Base-by-base conservation (phyloP, 2,888 invertebrate genomes). In the Colletes collaris region DNA sequence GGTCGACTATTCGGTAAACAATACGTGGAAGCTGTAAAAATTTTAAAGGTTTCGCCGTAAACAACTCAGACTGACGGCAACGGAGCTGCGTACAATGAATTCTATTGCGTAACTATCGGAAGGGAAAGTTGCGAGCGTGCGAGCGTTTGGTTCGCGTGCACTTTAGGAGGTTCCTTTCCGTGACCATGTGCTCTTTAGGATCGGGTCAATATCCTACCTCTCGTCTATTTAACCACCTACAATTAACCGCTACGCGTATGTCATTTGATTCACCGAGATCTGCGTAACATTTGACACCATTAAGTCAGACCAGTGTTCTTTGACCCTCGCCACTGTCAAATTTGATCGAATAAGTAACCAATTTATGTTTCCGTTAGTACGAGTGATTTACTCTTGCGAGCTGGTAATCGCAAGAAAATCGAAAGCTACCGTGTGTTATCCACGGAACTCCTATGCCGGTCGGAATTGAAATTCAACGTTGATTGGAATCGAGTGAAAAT, bases 171-270 rank as follows among this genome's bases (percentile, higher is more conserved):
- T 85, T 81, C 80, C 86, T 83, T 88, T 86, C 82, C 85, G 84
- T 83, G 88, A 86, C 87, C 86, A 84, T 85, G 83, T 84, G 83
- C 86, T 86, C 85, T 86, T 86, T 84, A 83, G 81, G 78, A 74
- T 75, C 84, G 75, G 81, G 87, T 87, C 86, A 87, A 86, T 87
- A 88, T 88, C 85, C 82, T 81, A 8, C 76, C 84, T 87, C 82
- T 88, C 86, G 80, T 86, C 85, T 79, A 70, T 82, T 83, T 79
- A 76, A 76, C 76, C 70, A 59, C 74, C 76, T 79, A 80, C 77
- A 84, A 83, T 88, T 84, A 83, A 87, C 65, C 68, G 70, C 67
- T 75, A 58, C 82, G 81, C 81, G 82, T 84, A 86, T 83, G 81
- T 75, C 82, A 82, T 82, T 78, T 84, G 82, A 87, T 84, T 79